Evolutionary conservation across 2,113 vertebrate species (phyloP).

Genomic region (Eleginops maclovinus): DNA sequence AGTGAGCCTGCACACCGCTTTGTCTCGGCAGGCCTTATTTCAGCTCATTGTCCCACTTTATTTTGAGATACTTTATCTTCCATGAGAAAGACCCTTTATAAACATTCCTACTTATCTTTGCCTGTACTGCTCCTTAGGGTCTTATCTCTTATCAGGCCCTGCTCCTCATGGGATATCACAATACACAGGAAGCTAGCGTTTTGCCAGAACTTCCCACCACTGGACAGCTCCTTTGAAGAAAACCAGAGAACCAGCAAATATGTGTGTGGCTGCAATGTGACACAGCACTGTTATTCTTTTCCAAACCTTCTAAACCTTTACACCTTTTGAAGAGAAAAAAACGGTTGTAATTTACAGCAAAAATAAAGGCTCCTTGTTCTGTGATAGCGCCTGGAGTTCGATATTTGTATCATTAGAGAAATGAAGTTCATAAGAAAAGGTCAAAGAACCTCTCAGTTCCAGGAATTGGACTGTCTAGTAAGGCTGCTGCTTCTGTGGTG

Average conservation of each 20-base stretch:
- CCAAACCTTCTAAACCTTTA: conserved; percentile 28
- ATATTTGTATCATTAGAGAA: conserved; percentile 71
- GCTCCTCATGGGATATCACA: conserved; percentile 61
- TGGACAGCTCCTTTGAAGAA: conserved; percentile 62
- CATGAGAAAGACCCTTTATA: conserved; percentile 64
- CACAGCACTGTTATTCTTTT: conserved; percentile 45
- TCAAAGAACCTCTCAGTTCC: conserved; percentile 66
- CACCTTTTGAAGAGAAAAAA: conserved; percentile 37
- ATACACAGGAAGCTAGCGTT: conserved; percentile 69
- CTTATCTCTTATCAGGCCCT: conserved; percentile 67
- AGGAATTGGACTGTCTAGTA: conserved; percentile 53
- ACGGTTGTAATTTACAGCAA: conserved; percentile 69
- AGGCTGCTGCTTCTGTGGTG: conserved; percentile 45
- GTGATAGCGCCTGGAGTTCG: conserved; percentile 62
- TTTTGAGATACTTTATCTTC: conserved; percentile 64
- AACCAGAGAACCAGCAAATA: conserved; percentile 58
- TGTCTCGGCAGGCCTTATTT: conserved; percentile 60
- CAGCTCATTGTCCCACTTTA: conserved; percentile 62
- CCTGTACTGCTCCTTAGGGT: conserved; percentile 48
- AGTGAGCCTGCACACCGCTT: conserved; percentile 42
- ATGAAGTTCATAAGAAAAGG: conserved; percentile 76
- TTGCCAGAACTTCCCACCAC: conserved; percentile 46
- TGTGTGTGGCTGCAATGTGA: conserved; percentile 40
- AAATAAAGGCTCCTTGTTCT: conserved; percentile 62
- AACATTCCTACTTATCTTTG: conserved; percentile 74